A percentile compares a stretch with the other conserved stretches of the same genome.
These are phyloP conservation scores for Rhogogaster chlorosoma DNA, from an alignment of 2,888 invertebrate species.

Conservation along the genomic window DNA sequence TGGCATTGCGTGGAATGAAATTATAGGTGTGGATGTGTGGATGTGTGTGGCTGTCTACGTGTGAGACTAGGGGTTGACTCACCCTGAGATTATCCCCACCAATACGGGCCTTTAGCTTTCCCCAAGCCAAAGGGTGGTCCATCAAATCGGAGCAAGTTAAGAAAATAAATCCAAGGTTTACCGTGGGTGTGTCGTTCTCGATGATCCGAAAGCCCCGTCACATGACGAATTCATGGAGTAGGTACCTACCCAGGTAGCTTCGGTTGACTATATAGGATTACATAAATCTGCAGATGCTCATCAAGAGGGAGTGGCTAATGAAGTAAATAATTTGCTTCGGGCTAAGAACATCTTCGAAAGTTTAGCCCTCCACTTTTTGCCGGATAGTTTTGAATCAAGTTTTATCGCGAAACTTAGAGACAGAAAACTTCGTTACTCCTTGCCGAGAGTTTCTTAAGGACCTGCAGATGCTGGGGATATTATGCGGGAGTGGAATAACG, in stretches of 20 bases:
- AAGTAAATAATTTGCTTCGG: neutral
- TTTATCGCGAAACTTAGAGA: neutral
- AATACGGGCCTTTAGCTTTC: neutral
- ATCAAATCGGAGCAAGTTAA: neutral
- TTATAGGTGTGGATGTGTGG: slow-evolving; percentile 2
- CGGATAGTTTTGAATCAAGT: neutral
- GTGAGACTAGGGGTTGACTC: slow-evolving; percentile 36
- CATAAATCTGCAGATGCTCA: neutral
- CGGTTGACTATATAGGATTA: neutral
- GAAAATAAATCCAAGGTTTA: neutral
- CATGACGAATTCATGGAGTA: neutral
- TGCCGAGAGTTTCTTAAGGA: neutral
- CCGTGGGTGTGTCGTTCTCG: slow-evolving; percentile 20
- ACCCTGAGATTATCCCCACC: slow-evolving; percentile 45
- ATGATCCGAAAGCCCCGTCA: neutral
- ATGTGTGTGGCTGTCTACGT: neutral
- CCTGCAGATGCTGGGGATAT: neutral
- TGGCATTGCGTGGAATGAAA: slow-evolving; percentile 49
- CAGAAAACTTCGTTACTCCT: neutral
- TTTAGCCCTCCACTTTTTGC: slow-evolving; percentile 6
- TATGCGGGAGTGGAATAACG: neutral
- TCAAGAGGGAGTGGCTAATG: neutral
- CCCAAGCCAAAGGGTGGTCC: slow-evolving; percentile 34
- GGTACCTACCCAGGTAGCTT: neutral
- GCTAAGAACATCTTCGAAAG: neutral